Evolutionary conservation across 2,888 invertebrate genomes (phyloP), one percentile per base, ranked within the genome.

Genomic region (Biston stratarius): DNA sequence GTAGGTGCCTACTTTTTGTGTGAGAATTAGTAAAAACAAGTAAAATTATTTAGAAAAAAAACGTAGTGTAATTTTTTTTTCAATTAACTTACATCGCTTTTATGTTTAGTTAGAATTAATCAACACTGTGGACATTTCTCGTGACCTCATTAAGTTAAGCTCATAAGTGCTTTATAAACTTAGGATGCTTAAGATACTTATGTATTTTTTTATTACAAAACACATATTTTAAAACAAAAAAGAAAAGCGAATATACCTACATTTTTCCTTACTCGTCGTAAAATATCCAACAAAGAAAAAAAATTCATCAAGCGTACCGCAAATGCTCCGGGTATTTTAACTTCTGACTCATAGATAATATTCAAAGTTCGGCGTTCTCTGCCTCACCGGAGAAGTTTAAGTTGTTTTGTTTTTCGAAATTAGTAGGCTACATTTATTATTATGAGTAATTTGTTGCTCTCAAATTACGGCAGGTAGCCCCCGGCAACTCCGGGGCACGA

Each of bases 381-480:
- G 78, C 78, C 86, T 82, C 83, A 83, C 79, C 81, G 83, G 83
- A 84, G 81, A 74, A 80, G 75, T 81, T 83, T 73, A 79, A 79
- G 74, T 81, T 79, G 77, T 79, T 86, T 86, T 87, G 86, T 83
- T 86, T 86, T 84, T 77, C 74, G 78, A 92, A 91, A 92, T 93
- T 87, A 90, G 87, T 88, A 87, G 89, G 86, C 63, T 88, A 85
- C 88, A 88, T 91, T 90, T 87, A 87, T 92, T 92, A 92, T 93
- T 92, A 91, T 88, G 90, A 91, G 91, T 90, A 92, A 94, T 92
- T 92, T 90, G 85, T 90, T 81, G 86, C 81, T 85, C 87, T 89
- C 83, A 91, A 92, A 93, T 93, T 91, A 92, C 86, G 81, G 90
- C 92, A 92, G 93, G 93, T 93, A 93, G 93, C 93, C 92, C 80